Evolutionary conservation across 2,113 vertebrate species (phyloP).

Genomic region (Arothron firmamentum): DNA sequence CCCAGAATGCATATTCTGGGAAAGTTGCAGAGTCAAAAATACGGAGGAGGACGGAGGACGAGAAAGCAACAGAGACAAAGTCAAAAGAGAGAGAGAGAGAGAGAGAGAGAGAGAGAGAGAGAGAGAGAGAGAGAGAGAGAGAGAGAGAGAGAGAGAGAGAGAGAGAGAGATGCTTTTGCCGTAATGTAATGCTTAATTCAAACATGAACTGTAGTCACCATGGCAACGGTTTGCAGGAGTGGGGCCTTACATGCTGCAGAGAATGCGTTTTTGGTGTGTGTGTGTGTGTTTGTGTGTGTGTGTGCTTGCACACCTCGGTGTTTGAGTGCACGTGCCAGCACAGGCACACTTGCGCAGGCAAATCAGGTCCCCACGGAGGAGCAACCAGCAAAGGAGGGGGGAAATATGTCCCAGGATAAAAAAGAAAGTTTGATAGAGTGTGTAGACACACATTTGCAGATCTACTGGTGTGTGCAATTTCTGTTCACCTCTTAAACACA

Average conservation of each 20-base stretch:
- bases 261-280: conserved; percentile 42
- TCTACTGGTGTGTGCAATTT: too few species aligned
- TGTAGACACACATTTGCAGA: not conserved
- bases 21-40: conserved; percentile 52
- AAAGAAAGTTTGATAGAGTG: not conserved
- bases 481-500: too few species aligned
- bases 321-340: conserved; percentile 22
- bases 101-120: conserved; percentile 49
- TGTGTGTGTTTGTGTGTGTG: conserved; percentile 52
- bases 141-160: conserved; percentile 38
- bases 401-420: not conserved
- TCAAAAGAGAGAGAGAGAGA: conserved; percentile 33
- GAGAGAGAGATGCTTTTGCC: conserved; percentile 67
- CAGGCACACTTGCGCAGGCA: conserved; percentile 34
- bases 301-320: conserved; percentile 30
- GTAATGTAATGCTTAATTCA: conserved; percentile 79
- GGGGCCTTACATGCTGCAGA: conserved; percentile 71
- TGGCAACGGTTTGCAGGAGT: conserved; percentile 76
- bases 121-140: conserved; percentile 40
- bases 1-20: conserved; percentile 49
- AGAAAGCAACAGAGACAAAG: conserved; percentile 42
- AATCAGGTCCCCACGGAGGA: conserved; percentile 27
- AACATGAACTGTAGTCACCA: conserved; percentile 79
- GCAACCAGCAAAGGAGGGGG: not conserved
- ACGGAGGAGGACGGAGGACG: conserved; percentile 41